phyloP scores from a whole-genome alignment of 2,113 vertebrate genomes.

The Pogona vitticeps region DNA sequence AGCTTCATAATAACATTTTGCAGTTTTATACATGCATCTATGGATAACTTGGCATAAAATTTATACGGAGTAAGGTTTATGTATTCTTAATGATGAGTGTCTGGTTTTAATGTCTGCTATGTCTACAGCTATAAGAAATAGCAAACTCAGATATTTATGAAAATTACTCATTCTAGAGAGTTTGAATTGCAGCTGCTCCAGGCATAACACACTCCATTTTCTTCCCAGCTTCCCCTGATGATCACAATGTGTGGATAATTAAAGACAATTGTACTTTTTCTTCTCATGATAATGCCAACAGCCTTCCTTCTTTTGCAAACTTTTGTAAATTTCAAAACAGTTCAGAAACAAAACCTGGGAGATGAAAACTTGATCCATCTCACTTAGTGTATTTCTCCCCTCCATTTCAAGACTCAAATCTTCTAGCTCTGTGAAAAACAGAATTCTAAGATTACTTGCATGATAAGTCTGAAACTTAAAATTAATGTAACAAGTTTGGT shows the following conservation, averaged over 20 bases:
- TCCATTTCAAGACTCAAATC: not conserved
- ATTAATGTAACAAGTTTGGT: not conserved
- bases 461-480: constrained; percentile 5
- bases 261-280: constrained; percentile 20
- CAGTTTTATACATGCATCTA: not conserved
- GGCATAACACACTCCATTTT: not conserved
- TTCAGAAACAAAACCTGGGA: constrained; percentile 13
- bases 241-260: constrained; percentile 27
- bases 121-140: constrained; percentile 11
- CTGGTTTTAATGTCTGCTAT: not conserved
- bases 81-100: not conserved
- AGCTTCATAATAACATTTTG: not conserved
- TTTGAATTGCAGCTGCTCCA: constrained; percentile 15
- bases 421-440: not conserved
- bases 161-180: constrained; percentile 26
- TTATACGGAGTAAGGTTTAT: not conserved
- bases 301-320: not conserved
- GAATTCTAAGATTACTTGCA: not conserved
- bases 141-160: constrained; percentile 25
- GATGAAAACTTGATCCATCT: not conserved
- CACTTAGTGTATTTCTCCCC: not conserved
- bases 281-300: not conserved
- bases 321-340: constrained; percentile 4
- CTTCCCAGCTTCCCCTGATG: constrained; percentile 16
- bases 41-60: not conserved